Percentiles rank a stretch among this genome's conserved stretches.
phyloP scores from a whole-genome alignment of 2,888 invertebrate species.

The Xiphydria camelus region DNA sequence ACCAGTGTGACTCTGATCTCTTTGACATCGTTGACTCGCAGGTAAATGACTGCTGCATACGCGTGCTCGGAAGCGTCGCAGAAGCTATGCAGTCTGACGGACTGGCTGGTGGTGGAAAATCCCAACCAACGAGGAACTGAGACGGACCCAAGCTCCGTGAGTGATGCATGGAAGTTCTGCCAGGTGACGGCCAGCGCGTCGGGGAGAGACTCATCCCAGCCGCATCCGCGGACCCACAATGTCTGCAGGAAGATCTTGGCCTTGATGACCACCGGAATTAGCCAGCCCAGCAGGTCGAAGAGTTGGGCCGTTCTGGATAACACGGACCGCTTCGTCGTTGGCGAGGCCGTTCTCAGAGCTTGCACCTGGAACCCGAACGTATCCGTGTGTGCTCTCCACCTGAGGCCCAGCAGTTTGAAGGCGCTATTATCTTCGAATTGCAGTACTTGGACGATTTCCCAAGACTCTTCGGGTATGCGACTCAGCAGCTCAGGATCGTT shows the following conservation, averaged over 20 bases:
- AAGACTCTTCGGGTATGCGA: too few relatives aligned
- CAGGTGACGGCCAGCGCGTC: not conserved
- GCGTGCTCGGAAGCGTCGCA: slow-evolving; percentile 17
- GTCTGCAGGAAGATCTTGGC: too few relatives aligned
- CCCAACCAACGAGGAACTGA: slow-evolving; percentile 19
- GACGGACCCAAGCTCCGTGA: not conserved
- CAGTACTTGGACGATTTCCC: too few relatives aligned
- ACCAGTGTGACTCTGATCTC: slow-evolving; percentile 5
- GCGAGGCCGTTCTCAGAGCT: too few relatives aligned
- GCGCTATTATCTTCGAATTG: too few relatives aligned
- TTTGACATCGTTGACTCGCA: slow-evolving; percentile 16
- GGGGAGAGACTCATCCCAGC: slow-evolving; percentile 16
- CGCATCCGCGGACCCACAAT: too few relatives aligned
- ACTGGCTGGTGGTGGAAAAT: not conserved
- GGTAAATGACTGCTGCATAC: slow-evolving; percentile 14
- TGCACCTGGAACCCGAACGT: too few relatives aligned
- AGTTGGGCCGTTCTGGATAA: slow-evolving; percentile 19
- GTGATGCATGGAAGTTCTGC: too few relatives aligned
- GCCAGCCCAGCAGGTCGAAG: slow-evolving; percentile 23
- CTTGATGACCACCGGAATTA: slow-evolving; percentile 18
- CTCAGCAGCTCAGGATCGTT: too few relatives aligned
- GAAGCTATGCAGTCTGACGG: slow-evolving; percentile 18
- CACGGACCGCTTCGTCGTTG: slow-evolving; percentile 15
- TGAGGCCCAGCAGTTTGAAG: too few relatives aligned
- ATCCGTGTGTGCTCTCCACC: too few relatives aligned